Conservation (phyloP, 2,797 vertebrate species). For the Rhabdomys pumilio region DNA sequence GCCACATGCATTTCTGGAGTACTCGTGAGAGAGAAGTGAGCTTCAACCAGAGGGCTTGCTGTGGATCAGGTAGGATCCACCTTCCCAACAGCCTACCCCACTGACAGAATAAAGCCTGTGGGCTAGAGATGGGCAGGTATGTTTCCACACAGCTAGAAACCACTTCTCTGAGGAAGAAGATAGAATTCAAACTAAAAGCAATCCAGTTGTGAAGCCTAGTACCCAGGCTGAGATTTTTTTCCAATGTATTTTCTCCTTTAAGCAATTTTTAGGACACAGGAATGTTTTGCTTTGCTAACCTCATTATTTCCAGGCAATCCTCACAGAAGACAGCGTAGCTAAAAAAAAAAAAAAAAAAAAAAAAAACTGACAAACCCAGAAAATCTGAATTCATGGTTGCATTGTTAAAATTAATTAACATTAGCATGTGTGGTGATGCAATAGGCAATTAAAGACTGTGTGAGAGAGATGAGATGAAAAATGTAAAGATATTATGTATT, state of each 20-base stretch:
- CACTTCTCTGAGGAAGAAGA: conserved; percentile 64
- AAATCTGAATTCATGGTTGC: conserved; percentile 81
- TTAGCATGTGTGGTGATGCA: conserved; percentile 69
- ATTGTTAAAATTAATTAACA: conserved; percentile 78
- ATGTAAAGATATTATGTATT: conserved; percentile 62
- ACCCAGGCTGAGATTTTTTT: conserved; percentile 57
- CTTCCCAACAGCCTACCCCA: conserved; percentile 81
- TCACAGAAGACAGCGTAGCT: conserved; percentile 49
- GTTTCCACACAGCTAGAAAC: conserved; percentile 60
- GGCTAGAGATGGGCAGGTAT: conserved; percentile 44
- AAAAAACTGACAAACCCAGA: conserved; percentile 63
- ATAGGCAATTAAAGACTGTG: conserved; percentile 75
- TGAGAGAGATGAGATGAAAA: conserved; percentile 64
- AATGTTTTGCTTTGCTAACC: conserved; percentile 77
- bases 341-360: too few species aligned
- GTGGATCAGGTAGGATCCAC: conserved; percentile 86
- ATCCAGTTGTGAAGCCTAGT: conserved; percentile 63
- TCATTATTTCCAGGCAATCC: conserved; percentile 73
- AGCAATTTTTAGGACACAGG: conserved; percentile 66
- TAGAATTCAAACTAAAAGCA: conserved; percentile 64
- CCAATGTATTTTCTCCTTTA: conserved; percentile 68
- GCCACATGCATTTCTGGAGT: conserved; percentile 84
- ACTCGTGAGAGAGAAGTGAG: conserved; percentile 86
- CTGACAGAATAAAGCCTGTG: conserved; percentile 65
- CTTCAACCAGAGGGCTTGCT: conserved; percentile 86